A percentile compares a stretch with the other conserved stretches of the same genome.
phyloP scores from a whole-genome alignment of 2,797 vertebrate species.

The Mormyrus hasselquistii region DNA sequence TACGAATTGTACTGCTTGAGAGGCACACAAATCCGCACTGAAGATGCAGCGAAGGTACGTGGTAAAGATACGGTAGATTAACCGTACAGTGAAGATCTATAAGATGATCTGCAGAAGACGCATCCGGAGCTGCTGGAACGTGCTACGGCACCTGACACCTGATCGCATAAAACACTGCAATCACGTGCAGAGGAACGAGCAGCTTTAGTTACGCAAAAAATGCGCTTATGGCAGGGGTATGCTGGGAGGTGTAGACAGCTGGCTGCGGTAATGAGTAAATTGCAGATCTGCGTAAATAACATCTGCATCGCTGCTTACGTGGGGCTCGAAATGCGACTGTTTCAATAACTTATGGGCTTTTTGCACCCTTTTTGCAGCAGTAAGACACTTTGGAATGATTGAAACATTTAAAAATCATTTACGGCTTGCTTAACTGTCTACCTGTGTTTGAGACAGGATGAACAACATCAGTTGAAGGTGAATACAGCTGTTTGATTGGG shows the following conservation, averaged over 20 bases:
- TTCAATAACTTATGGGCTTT: background rate
- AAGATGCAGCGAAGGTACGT: background rate
- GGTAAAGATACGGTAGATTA: background rate
- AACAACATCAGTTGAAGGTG: background rate
- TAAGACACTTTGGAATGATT: background rate
- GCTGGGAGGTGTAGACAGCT: background rate
- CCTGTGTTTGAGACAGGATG: background rate
- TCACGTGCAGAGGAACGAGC: background rate
- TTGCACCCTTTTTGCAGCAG: background rate
- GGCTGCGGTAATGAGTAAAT: slow-evolving; percentile 11
- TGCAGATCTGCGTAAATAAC: background rate
- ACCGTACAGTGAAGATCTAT: background rate
- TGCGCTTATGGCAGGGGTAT: background rate
- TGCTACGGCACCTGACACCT: background rate
- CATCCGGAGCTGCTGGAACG: too few species aligned
- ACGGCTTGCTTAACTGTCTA: background rate
- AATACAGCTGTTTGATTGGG: background rate
- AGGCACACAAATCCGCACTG: background rate
- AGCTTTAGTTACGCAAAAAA: background rate
- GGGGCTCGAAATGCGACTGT: background rate
- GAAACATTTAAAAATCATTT: background rate
- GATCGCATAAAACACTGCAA: background rate
- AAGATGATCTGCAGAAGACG: background rate
- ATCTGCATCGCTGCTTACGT: background rate
- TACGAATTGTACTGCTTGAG: background rate